A percentile compares a stretch with the other conserved stretches of the same genome.
Conservation (phyloP, 2,888 invertebrate genomes). For the Drosophila anomalata region DNA sequence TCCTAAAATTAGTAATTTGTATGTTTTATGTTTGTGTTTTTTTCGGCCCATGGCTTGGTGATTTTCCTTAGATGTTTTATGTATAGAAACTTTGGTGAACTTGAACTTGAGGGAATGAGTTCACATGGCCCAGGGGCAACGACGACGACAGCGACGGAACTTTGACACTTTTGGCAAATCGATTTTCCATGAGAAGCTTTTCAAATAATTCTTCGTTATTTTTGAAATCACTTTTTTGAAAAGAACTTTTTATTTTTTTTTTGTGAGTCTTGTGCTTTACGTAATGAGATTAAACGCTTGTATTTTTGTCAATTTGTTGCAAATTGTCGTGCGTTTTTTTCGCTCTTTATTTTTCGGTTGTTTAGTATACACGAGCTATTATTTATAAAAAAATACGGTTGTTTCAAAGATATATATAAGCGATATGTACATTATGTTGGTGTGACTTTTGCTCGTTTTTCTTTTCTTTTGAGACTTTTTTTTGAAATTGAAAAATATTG, state of each 20-base stretch:
- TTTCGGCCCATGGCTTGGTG: slow-evolving; percentile 2
- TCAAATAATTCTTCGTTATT: slow-evolving; percentile 5
- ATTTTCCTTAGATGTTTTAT: slow-evolving; percentile 21
- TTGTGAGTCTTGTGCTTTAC: slow-evolving; percentile 57
- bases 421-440: slow-evolving; percentile 57
- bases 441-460: slow-evolving; percentile 34
- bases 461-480: slow-evolving; percentile 20
- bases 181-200: slow-evolving; percentile 35
- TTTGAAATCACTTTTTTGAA: slow-evolving; percentile 27
- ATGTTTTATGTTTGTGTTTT: slow-evolving; percentile 18
- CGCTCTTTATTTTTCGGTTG: slow-evolving; percentile 37
- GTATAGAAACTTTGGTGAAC: slow-evolving; percentile 50
- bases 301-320: slow-evolving; percentile 73
- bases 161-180: slow-evolving; percentile 67
- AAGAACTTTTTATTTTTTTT: slow-evolving; percentile 16
- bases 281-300: slow-evolving; percentile 73
- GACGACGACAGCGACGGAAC: slow-evolving; percentile 38
- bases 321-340: slow-evolving; percentile 61
- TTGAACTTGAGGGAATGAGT: slow-evolving; percentile 64
- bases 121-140: slow-evolving; percentile 47
- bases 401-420: slow-evolving; percentile 45
- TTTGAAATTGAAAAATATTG: slow-evolving; percentile 33
- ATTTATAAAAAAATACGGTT: slow-evolving; percentile 58
- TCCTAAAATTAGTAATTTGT: slow-evolving; percentile 35
- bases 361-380: slow-evolving; percentile 64